Percentiles rank a stretch among this genome's conserved stretches.
These are phyloP conservation scores for Drosophila auraria DNA, from an alignment of 1,140 invertebrate genomes.

Conservation along the genomic window DNA sequence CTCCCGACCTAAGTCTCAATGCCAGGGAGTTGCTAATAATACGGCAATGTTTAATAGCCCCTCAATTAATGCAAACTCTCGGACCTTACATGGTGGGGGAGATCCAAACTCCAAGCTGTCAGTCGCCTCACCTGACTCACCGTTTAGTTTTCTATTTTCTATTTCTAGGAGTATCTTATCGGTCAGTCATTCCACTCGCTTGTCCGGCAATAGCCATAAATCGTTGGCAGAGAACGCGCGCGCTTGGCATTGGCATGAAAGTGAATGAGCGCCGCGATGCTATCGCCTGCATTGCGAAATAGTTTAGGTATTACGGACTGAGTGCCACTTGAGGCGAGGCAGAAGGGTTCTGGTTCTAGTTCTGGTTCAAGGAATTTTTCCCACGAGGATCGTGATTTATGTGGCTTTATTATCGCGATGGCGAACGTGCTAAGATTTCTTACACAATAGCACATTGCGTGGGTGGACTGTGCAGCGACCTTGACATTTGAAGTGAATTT, in stretches of 20 bases:
- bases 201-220: conserved; percentile 44
- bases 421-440: conserved; percentile 34
- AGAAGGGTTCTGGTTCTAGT: conserved; percentile 4
- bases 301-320: conserved; percentile 7
- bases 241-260: conserved; percentile 42
- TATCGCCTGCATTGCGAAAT: conserved; percentile 44
- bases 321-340: conserved; percentile 12
- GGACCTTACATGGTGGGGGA: conserved; percentile 9
- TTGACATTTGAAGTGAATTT: conserved; percentile 45
- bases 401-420: conserved; percentile 8
- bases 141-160: background rate
- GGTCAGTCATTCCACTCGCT: conserved; percentile 10
- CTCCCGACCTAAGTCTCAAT: conserved; percentile 13
- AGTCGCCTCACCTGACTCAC: conserved; percentile 14
- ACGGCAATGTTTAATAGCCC: conserved; percentile 19
- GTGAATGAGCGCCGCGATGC: conserved; percentile 31
- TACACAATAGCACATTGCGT: background rate
- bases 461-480: conserved; percentile 26
- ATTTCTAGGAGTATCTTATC: conserved; percentile 55
- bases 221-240: conserved; percentile 24
- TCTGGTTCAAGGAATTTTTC: conserved; percentile 11
- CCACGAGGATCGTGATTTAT: conserved; percentile 43
- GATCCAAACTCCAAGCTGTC: conserved; percentile 6
- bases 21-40: conserved; percentile 19
- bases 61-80: conserved; percentile 21